A percentile compares a stretch with the other conserved stretches of the same genome.
Evolutionary conservation across 2,113 vertebrate species (phyloP).

Genomic region (Pseudolaguvia tuberculata): DNA sequence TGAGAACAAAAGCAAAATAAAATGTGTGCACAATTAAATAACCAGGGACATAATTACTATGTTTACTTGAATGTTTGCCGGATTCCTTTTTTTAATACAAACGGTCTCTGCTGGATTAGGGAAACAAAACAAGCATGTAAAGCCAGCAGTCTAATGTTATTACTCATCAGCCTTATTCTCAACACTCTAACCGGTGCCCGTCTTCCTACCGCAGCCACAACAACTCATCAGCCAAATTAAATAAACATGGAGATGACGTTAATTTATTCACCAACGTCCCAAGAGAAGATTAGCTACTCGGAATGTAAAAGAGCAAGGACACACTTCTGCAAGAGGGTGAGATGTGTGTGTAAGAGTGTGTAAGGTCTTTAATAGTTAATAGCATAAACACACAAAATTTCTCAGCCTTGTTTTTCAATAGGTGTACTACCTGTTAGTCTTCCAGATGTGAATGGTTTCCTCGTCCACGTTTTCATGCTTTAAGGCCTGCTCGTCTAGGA

Average conservation of each 20-base stretch:
- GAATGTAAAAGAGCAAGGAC: conserved; percentile 54
- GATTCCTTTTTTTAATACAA: conserved; percentile 70
- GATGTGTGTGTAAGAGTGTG: not conserved
- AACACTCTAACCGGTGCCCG: conserved; percentile 58
- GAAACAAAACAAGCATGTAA: conserved; percentile 61
- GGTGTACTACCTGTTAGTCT: conserved; percentile 91
- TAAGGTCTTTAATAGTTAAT: no score
- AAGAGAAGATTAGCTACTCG: conserved; percentile 51
- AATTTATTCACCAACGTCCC: conserved; percentile 69
- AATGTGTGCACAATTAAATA: conserved; percentile 67
- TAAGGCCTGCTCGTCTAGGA: conserved; percentile 93
- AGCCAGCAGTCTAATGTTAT: conserved; percentile 65
- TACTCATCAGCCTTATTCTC: conserved; percentile 62
- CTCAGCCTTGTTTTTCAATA: not conserved
- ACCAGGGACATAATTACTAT: conserved; percentile 72
- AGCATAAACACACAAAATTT: not conserved
- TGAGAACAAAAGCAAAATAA: conserved; percentile 61
- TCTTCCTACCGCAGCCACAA: conserved; percentile 60
- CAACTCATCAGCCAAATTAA: conserved; percentile 59
- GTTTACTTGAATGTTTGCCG: conserved; percentile 66
- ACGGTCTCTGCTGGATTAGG: conserved; percentile 63
- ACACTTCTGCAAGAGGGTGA: conserved; percentile 17
- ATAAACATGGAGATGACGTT: conserved; percentile 61
- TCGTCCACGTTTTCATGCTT: conserved; percentile 92
- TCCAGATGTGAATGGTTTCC: conserved; percentile 98